Evolutionary conservation across 2,113 vertebrate species (phyloP).

Genomic region (Bos taurus): ARS-UCD2.0 NC_037343.1:8515501-8516000

Average conservation of each 20-base stretch:
- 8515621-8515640: neutral
- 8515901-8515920: neutral
- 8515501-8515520: too few relatives aligned
- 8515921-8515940: neutral
- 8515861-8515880: neutral
- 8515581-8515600: neutral
- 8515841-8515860: neutral
- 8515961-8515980: neutral
- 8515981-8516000: neutral
- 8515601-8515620: neutral
- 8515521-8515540: neutral
- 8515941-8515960: neutral
- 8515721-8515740: neutral
- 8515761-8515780: neutral
- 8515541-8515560: neutral
- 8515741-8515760: neutral
- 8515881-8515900: neutral
- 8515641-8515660: neutral
- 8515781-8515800: neutral
- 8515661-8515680: neutral
- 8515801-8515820: neutral
- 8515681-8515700: neutral
- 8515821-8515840: neutral
- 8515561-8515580: neutral
- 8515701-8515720: neutral